Conservation (phyloP, 1,140 invertebrate species). For the Drosophila kohkoa region DNA sequence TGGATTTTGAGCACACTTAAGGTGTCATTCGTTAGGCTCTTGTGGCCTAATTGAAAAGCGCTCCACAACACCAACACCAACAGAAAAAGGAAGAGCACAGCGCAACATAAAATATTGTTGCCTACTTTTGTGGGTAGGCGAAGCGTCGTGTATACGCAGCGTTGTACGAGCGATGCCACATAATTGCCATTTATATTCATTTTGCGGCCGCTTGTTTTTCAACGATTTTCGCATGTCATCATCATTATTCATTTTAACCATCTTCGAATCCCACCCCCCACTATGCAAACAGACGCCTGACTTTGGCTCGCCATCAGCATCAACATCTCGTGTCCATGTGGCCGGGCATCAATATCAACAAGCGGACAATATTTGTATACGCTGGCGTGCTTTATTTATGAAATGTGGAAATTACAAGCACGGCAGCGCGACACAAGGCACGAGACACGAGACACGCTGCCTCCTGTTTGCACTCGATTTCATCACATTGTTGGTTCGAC, state of each 20-base stretch:
- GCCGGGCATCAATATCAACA: conserved; percentile 74
- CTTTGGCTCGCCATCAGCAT: conserved; percentile 35
- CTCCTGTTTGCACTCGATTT: conserved; percentile 63
- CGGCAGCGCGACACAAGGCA: conserved; percentile 5
- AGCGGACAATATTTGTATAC: conserved; percentile 78
- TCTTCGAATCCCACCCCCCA: not conserved
- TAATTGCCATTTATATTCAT: conserved; percentile 83
- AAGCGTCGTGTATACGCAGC: conserved; percentile 53
- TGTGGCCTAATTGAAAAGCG: conserved; percentile 70
- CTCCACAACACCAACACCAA: conserved; percentile 10
- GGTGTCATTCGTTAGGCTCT: conserved; percentile 71
- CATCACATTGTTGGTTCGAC: conserved; percentile 51
- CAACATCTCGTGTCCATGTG: not conserved
- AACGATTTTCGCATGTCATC: conserved; percentile 68
- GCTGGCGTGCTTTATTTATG: conserved; percentile 70
- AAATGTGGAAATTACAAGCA: conserved; percentile 80
- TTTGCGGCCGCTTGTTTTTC: conserved; percentile 62
- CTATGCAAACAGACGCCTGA: conserved; percentile 28
- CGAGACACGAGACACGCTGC: conserved; percentile 22
- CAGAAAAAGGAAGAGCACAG: not conserved
- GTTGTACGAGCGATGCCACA: conserved; percentile 40
- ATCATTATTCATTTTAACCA: conserved; percentile 77
- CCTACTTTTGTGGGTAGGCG: conserved; percentile 40
- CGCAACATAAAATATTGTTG: conserved; percentile 41
- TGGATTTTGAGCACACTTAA: conserved; percentile 48